phyloP scores from a whole-genome alignment of 2,888 invertebrate genomes.

The Drosophila setosimentum region DNA sequence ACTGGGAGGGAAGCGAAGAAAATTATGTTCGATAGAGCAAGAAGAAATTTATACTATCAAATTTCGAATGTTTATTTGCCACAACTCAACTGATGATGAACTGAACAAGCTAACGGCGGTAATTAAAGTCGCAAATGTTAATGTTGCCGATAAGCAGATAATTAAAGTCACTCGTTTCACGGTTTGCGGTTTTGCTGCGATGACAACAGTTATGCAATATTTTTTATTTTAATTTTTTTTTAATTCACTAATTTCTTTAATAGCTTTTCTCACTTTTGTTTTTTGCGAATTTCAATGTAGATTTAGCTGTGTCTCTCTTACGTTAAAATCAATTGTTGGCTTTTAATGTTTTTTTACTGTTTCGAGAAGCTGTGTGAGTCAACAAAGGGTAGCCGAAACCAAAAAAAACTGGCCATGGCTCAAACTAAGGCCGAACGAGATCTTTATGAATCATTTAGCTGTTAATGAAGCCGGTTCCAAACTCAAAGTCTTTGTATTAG shows the following conservation, averaged over 20 bases:
- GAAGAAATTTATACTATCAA: neutral
- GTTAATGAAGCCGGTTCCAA: slow-evolving; percentile 49
- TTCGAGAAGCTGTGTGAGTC: slow-evolving; percentile 33
- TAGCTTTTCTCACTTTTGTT: slow-evolving; percentile 34
- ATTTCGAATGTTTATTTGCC: neutral
- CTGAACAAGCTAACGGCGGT: neutral
- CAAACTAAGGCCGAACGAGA: slow-evolving; percentile 8
- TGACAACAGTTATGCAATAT: slow-evolving; percentile 25
- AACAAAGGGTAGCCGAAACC: slow-evolving; percentile 35
- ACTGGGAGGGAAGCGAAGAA: neutral
- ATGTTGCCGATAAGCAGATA: slow-evolving; percentile 29
- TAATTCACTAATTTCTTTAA: slow-evolving; percentile 1
- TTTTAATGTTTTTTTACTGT: neutral
- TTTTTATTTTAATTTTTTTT: neutral
- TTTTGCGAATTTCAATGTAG: neutral
- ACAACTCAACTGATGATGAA: neutral
- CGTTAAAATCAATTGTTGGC: slow-evolving; percentile 11
- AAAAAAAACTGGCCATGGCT: slow-evolving; percentile 28
- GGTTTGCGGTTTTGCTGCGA: neutral
- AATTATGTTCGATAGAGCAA: slow-evolving; percentile 4
- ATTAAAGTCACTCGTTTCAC: slow-evolving; percentile 30
- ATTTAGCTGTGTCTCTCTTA: slow-evolving; percentile 9
- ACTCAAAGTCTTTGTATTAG: neutral
- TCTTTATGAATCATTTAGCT: slow-evolving; percentile 33
- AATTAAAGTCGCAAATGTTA: slow-evolving; percentile 30